Percentiles rank a stretch among this genome's conserved stretches.
Evolutionary conservation across 2,888 invertebrate species (phyloP).

Genomic region (Cephonodes hylas): DNA sequence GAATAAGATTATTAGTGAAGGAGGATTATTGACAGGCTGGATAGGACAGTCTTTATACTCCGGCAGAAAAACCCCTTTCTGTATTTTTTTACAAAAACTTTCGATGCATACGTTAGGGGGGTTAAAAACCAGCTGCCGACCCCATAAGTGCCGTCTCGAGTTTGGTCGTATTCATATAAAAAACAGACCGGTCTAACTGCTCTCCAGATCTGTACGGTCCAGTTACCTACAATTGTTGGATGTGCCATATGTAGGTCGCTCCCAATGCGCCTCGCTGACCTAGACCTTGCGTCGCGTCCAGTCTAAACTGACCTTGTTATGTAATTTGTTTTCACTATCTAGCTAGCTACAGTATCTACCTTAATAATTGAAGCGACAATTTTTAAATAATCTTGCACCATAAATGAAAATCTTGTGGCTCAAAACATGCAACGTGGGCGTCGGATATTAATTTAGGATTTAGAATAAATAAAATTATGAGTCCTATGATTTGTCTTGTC

Average conservation of each 20-base stretch:
- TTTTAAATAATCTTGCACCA: background rate
- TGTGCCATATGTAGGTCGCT: conserved; percentile 1
- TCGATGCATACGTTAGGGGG: too few species aligned
- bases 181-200: too few species aligned
- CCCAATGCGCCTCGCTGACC: conserved; percentile 3
- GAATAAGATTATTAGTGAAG: too few species aligned
- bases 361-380: background rate
- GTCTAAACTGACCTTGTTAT: conserved; percentile 6
- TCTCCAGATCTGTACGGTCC: background rate
- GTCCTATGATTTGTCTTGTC: too few species aligned
- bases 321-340: conserved; percentile 7
- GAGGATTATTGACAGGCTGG: too few species aligned
- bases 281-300: background rate
- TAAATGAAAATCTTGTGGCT: too few species aligned
- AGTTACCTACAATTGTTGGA: conserved; percentile 4
- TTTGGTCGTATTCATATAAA: background rate
- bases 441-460: too few species aligned
- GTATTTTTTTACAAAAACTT: too few species aligned
- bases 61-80: too few species aligned
- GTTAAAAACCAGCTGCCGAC: background rate
- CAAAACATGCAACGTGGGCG: too few species aligned
- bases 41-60: too few species aligned
- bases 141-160: background rate
- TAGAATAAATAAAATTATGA: too few species aligned
- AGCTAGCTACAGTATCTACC: background rate